Evolutionary conservation across 2,888 invertebrate genomes (phyloP).

Genomic region (Thereva unica): DNA sequence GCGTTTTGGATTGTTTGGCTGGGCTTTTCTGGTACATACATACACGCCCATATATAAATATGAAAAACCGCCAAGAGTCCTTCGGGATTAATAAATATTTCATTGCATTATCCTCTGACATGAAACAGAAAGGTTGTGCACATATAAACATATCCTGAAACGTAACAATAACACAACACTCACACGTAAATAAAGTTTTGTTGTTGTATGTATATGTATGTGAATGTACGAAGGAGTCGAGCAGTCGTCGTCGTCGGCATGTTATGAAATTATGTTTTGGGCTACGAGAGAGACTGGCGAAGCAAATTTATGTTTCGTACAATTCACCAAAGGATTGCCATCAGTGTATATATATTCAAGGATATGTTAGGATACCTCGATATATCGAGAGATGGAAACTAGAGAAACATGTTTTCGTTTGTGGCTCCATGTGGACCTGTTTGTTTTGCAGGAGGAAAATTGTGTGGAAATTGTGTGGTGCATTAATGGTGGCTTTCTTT

Average conservation of each 20-base stretch:
- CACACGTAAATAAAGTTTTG: conserved; percentile 26
- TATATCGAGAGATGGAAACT: conserved; percentile 25
- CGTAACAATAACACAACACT: conserved; percentile 27
- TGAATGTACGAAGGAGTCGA: background rate
- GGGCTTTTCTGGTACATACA: too few species aligned
- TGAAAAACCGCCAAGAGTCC: conserved; percentile 31
- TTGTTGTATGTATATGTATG: too few species aligned
- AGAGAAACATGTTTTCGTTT: conserved; percentile 24
- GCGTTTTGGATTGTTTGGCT: too few species aligned
- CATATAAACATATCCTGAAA: conserved; percentile 28
- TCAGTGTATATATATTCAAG: background rate
- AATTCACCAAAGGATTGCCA: conserved; percentile 34
- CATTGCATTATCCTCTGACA: conserved; percentile 32
- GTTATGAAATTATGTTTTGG: conserved; percentile 34
- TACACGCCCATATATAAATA: conserved; percentile 29
- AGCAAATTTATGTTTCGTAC: conserved; percentile 34
- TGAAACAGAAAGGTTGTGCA: conserved; percentile 29
- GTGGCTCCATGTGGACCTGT: conserved; percentile 21
- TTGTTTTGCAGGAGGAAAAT: conserved; percentile 18
- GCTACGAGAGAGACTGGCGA: conserved; percentile 26
- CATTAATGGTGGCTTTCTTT: too few species aligned
- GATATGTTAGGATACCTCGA: background rate
- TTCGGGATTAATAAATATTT: conserved; percentile 33
- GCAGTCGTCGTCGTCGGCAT: conserved; percentile 17
- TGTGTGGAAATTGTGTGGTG: conserved; percentile 14